Percentiles rank a stretch among this genome's conserved stretches.
These are phyloP conservation scores for Tetanocera ferruginea DNA, from an alignment of 2,888 invertebrate species.

Conservation along the genomic window DNA sequence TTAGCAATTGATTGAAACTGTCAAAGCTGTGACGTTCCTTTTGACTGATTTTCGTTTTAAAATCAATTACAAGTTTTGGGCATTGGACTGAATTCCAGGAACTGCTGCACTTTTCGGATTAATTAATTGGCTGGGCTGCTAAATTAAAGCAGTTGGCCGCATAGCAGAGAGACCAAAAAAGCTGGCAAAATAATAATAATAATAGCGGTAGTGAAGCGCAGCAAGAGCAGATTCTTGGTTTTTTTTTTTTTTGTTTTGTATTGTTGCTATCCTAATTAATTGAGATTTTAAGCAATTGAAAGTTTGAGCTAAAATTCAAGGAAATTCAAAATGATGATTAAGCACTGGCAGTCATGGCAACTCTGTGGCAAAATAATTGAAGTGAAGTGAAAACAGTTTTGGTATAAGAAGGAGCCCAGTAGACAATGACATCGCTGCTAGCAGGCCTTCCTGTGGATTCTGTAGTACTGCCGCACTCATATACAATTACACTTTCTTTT, in stretches of 20 bases:
- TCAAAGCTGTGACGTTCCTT: constrained; percentile 39
- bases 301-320: constrained; percentile 45
- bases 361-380: background rate
- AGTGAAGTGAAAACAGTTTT: too few relatives aligned
- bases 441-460: too few relatives aligned
- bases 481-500: too few relatives aligned
- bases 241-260: background rate
- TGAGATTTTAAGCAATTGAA: constrained; percentile 49
- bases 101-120: constrained; percentile 22
- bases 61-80: constrained; percentile 37
- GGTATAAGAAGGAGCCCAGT: too few relatives aligned
- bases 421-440: too few relatives aligned
- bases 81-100: constrained; percentile 35
- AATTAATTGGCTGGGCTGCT: constrained; percentile 19
- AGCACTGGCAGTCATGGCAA: background rate
- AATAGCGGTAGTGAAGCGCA: background rate
- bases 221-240: background rate
- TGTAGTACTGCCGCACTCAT: too few relatives aligned
- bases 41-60: constrained; percentile 23
- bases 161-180: background rate
- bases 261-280: constrained; percentile 26
- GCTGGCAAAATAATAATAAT: background rate
- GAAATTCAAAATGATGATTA: constrained; percentile 31
- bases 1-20: constrained; percentile 44
- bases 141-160: too few relatives aligned